Base-by-base conservation (phyloP, 2,113 vertebrate species). In the Aspidoscelis tigris region DNA sequence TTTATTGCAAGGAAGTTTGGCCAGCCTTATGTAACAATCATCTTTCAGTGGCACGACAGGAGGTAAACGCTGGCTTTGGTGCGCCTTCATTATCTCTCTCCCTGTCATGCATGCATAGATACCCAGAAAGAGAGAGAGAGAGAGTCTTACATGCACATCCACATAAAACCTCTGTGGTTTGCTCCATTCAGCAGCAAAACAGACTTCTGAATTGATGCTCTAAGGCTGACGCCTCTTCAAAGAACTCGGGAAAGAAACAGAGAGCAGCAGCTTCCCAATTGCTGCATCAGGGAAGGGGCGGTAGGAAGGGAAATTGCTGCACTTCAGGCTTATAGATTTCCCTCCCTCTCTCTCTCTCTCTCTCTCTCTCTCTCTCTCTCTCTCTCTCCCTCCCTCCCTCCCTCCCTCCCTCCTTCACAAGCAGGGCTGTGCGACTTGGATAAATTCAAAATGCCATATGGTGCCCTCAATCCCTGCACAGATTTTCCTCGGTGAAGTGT, bases 1-100 rank as follows among this genome's bases (percentile, higher is more conserved):
- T 86, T 93, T 39, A 24, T 91, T 89, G 95, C 93, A 85, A 94
- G 92, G 80, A 91, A 93, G 95, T 82, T 58, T 43, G 89, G 61
- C 64, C 80, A 18, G 69, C 78, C 55, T 92, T 88, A 80, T 0
- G 58, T 78, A 74, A 89, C 50, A 26, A 26, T 84, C 55, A 9
- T 87, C 83, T 81, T 16, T 64, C 26, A 61, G 58, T 69, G 76
- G 43, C 61, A 80, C 80, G 61, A 53, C 68, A 61, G 22, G 76
- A 75, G 78, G 69, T 47, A 71, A 76, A 71, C 4, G 78, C 33
- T 5, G 22, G 24, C 39, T 6, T 71, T 70, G 76, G 66, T 79
- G 41, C 61, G 0, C 33, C 39, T 24, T 86, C 83, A n/a, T 70
- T 61, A 18, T 58, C 33, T 84, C 47, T 2, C 58, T 86, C 83